Conservation (phyloP, 2,113 vertebrate species). For the Calyptomena viridis region DNA sequence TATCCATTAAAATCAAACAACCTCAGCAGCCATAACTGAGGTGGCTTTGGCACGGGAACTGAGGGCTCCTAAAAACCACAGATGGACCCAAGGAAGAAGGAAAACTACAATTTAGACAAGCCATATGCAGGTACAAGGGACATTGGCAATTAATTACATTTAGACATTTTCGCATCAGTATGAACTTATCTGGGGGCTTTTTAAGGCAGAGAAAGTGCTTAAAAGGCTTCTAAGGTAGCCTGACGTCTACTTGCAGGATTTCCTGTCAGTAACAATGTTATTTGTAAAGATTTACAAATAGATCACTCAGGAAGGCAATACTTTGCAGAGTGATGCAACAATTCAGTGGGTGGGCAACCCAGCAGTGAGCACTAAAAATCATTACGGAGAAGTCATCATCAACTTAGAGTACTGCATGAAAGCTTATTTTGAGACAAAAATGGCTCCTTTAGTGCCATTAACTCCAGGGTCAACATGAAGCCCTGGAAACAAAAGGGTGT, state of each 20-base stretch:
- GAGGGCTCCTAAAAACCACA: not conserved
- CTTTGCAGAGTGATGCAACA: accelerated
- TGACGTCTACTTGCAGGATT: not conserved
- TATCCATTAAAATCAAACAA: not conserved
- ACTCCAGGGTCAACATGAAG: not conserved
- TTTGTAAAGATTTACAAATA: not conserved
- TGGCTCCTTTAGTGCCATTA: not conserved
- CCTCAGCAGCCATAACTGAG: not conserved
- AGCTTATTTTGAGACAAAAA: not conserved
- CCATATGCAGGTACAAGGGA: not conserved
- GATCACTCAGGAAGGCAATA: not conserved
- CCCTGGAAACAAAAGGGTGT: not conserved
- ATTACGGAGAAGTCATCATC: not conserved
- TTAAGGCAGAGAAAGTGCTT: not conserved
- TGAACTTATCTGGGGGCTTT: not conserved
- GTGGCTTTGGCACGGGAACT: not conserved
- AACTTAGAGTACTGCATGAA: not conserved
- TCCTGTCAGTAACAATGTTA: not conserved
- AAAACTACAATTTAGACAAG: not conserved
- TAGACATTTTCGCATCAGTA: not conserved
- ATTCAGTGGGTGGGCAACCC: accelerated
- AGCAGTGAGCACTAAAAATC: not conserved
- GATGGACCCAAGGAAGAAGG: not conserved
- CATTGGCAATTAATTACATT: not conserved
- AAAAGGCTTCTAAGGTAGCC: not conserved